These are phyloP conservation scores for Anticlea derivata DNA, from an alignment of 2,888 invertebrate species.

Conservation along the genomic window DNA sequence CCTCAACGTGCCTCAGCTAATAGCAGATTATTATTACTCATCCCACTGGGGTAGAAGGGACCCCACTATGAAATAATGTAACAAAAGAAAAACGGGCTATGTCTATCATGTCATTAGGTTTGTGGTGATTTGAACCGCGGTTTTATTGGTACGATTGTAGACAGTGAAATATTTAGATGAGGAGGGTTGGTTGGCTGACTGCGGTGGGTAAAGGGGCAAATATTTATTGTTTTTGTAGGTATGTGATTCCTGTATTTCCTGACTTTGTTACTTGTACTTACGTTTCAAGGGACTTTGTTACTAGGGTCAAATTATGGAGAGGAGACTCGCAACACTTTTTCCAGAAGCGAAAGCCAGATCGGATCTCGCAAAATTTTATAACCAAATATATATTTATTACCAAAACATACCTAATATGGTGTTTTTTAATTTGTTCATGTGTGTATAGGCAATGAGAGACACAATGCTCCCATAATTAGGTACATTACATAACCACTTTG, in stretches of 20 bases:
- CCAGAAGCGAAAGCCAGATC: no score
- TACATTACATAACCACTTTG: background rate
- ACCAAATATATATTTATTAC: no score
- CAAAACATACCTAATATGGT: no score
- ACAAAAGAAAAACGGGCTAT: conserved; percentile 68
- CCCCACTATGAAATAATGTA: conserved; percentile 70
- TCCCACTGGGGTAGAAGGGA: conserved; percentile 52
- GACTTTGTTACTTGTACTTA: no score
- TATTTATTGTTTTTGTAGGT: conserved; percentile 18
- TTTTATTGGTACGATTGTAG: conserved; percentile 56
- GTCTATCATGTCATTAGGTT: conserved; percentile 52
- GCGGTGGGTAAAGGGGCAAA: conserved; percentile 19
- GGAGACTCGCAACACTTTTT: no score
- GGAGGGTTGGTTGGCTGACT: conserved; percentile 34
- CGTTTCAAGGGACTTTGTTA: no score
- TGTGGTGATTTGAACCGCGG: conserved; percentile 56
- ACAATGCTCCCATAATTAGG: conserved; percentile 3
- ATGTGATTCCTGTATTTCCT: background rate
- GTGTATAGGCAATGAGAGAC: background rate
- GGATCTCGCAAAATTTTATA: no score
- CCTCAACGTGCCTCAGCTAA: conserved; percentile 37
- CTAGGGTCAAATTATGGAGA: no score
- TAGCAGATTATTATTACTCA: conserved; percentile 50
- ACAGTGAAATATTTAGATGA: conserved; percentile 30
- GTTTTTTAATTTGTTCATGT: no score